Evolutionary conservation across 2,888 invertebrate genomes (phyloP).

Genomic region (Halocaridina rubra): DNA sequence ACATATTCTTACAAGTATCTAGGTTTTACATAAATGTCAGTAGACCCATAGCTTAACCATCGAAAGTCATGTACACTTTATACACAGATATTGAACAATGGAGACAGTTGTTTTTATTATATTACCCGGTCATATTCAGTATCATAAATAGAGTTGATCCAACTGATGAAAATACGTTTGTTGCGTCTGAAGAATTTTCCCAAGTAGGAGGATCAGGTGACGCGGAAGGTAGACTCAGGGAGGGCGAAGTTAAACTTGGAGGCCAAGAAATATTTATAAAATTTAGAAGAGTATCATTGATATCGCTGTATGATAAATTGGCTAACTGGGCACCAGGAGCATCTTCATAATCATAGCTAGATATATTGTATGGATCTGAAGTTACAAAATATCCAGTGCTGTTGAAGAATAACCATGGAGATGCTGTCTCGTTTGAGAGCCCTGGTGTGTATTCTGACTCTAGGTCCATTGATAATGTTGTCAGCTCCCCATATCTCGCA

Average conservation of each 20-base stretch:
- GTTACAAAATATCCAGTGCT: background rate
- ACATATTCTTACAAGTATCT: too few relatives aligned
- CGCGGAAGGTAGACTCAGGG: too few relatives aligned
- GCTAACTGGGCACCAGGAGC: background rate
- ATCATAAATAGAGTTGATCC: background rate
- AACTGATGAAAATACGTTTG: background rate
- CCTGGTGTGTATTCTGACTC: background rate
- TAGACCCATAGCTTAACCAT: too few relatives aligned
- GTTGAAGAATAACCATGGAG: background rate
- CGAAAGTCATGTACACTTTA: too few relatives aligned
- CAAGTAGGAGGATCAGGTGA: background rate
- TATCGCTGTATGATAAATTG: too few relatives aligned
- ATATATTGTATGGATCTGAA: background rate
- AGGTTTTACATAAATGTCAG: too few relatives aligned
- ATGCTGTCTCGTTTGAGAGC: background rate
- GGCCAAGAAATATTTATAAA: background rate
- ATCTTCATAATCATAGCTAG: background rate
- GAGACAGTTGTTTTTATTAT: too few relatives aligned
- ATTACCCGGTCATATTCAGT: background rate
- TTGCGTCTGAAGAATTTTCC: background rate
- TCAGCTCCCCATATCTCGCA: slow-evolving; percentile 12
- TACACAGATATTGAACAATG: too few relatives aligned
- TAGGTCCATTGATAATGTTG: background rate
- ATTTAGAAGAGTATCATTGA: background rate
- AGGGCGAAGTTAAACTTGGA: too few relatives aligned